phyloP scores from a whole-genome alignment of 2,113 vertebrate genomes.

The Saccopteryx leptura region DNA sequence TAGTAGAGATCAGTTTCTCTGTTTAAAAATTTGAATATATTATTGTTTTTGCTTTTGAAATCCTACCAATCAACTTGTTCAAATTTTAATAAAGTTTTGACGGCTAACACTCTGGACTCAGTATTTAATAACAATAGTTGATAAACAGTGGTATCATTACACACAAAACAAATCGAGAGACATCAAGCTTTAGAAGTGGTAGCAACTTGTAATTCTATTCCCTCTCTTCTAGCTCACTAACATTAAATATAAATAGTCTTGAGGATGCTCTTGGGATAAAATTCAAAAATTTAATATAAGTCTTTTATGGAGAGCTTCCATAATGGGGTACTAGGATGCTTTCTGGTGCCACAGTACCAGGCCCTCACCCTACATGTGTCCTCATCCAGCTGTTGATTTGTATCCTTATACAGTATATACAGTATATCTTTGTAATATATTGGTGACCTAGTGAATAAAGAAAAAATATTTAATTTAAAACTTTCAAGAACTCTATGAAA shows the following conservation, averaged over 20 bases:
- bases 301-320: neutral
- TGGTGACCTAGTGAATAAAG: neutral
- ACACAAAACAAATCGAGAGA: neutral
- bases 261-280: neutral
- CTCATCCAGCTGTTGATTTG: neutral
- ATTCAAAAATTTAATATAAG: constrained; percentile 47
- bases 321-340: neutral
- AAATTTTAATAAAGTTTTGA: neutral
- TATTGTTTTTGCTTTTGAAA: neutral
- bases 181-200: neutral
- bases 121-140: neutral
- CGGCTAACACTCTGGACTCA: neutral
- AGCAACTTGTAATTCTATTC: neutral
- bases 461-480: neutral
- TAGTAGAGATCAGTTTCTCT: neutral
- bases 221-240: neutral
- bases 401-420: neutral
- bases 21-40: neutral
- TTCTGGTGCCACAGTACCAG: neutral
- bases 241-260: neutral
- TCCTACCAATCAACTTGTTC: neutral
- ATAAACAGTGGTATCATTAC: neutral
- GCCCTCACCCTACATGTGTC: neutral
- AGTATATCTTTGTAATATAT: neutral
- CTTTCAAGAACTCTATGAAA: constrained; percentile 23